phyloP scores from a whole-genome alignment of 2,888 invertebrate genomes.

The Spisula solida region DNA sequence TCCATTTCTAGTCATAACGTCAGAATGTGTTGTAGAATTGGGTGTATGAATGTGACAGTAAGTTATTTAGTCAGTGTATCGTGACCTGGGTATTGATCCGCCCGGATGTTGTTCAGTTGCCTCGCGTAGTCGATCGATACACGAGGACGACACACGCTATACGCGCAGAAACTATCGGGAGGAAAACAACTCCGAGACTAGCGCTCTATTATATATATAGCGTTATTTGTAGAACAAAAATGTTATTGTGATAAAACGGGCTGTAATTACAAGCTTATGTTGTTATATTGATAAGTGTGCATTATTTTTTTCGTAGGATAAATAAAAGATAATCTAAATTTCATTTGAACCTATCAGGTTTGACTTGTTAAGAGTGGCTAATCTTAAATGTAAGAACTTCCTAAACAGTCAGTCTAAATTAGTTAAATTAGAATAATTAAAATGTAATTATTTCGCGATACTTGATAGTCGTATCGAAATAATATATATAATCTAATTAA shows the following conservation, averaged over 20 bases:
- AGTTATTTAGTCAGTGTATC: constrained; percentile 22
- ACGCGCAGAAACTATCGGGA: background rate
- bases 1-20: background rate
- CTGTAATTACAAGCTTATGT: background rate
- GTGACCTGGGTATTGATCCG: constrained; percentile 38
- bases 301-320: background rate
- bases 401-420: too few relatives aligned
- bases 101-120: constrained; percentile 14
- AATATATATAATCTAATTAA: too few relatives aligned
- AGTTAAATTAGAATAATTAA: too few relatives aligned
- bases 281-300: background rate
- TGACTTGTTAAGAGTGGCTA: too few relatives aligned
- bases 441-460: too few relatives aligned
- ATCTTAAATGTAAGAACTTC: too few relatives aligned
- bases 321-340: too few relatives aligned
- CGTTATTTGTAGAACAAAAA: background rate
- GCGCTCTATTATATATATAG: constrained; percentile 5
- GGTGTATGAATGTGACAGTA: constrained; percentile 37
- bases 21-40: background rate
- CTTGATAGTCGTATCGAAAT: too few relatives aligned
- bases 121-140: constrained; percentile 18
- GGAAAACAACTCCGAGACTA: background rate
- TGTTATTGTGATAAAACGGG: background rate
- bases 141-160: constrained; percentile 5
- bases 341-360: too few relatives aligned